Base-by-base conservation (phyloP, 2,797 vertebrate species). In the Enteromius mattozi region DNA sequence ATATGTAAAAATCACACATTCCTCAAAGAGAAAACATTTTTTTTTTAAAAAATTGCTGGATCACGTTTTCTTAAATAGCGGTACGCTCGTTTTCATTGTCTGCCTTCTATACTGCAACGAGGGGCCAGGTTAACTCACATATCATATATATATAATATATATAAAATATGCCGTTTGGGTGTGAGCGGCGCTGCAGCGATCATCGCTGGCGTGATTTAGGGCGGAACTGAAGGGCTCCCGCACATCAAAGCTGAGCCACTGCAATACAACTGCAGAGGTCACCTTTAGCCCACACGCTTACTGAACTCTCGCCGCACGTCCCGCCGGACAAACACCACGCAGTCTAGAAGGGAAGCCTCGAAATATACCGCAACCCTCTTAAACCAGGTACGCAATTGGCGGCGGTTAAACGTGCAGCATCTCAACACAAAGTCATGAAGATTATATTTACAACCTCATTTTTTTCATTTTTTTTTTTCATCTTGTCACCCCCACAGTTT, bases 121-220 rank as follows among this genome's bases (percentile, higher is more conserved):
- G 93, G 94, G 94, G 93, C 94, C 93, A 93, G 95, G 94, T 93
- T 95, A 95, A 95, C 95, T 95, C 95, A 95, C 94, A 95, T 95
- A 95, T 95, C 94, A 95, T 95, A 95, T 95, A 95, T 95, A 95
- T 95, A 95, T 93, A 95, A 95, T 95, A 95, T 95, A 95, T 95
- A 95, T 95, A 95, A 95, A 95, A 95, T 95, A 95, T 95, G 94
- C 92, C 93, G 85, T 95, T 92, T 91, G 90, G 93, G 93, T 84
- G 93, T 90, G 88, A 92, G 94, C 87, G 90, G 91, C 92, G 85
- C 68, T 81, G 90, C 94, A 90, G 90, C 94, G 76, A 92, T 91
- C 92, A 93, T 93, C 85, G 93, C 94, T 87, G 93, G 92, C 90
- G 85, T 86, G 78, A 61, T 88, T 89, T 70, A 66, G 80, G 85